phyloP scores from a whole-genome alignment of 2,888 invertebrate species.

The Aphodius granarius region DNA sequence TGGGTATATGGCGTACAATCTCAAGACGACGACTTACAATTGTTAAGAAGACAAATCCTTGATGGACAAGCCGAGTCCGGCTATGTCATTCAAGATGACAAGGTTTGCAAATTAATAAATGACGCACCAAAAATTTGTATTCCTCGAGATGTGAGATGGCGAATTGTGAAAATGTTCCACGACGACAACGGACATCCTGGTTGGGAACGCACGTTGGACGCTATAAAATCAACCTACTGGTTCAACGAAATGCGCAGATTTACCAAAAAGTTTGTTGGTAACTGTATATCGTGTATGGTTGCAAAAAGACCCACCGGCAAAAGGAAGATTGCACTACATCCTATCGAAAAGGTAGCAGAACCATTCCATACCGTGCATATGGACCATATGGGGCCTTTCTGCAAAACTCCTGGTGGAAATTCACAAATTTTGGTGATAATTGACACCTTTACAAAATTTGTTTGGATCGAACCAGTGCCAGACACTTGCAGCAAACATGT shows the following conservation, averaged over 20 bases:
- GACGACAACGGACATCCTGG: slow-evolving; percentile 39
- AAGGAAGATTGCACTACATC: slow-evolving; percentile 35
- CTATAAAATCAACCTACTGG: slow-evolving; percentile 31
- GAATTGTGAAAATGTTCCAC: slow-evolving; percentile 26
- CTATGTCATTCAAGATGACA: not conserved
- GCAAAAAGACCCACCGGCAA: slow-evolving; percentile 20
- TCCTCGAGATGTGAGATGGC: slow-evolving; percentile 25
- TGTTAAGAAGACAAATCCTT: not conserved
- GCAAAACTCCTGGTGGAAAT: slow-evolving; percentile 25
- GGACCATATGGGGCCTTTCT: slow-evolving; percentile 34
- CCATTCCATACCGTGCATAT: slow-evolving; percentile 33
- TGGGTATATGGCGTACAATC: not conserved
- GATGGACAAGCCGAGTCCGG: not conserved
- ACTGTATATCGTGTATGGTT: slow-evolving; percentile 34
- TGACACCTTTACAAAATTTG: slow-evolving; percentile 33
- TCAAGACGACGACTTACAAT: not conserved
- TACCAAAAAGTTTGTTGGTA: slow-evolving; percentile 38
- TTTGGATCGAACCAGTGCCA: slow-evolving; percentile 10
- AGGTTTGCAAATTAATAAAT: slow-evolving; percentile 4
- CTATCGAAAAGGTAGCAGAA: slow-evolving; percentile 28
- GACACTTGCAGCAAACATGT: not conserved
- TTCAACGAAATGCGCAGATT: slow-evolving; percentile 40
- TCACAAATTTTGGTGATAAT: slow-evolving; percentile 32
- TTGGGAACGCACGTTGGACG: slow-evolving; percentile 39
- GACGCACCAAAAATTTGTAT: slow-evolving; percentile 21